A percentile compares a stretch with the other conserved stretches of the same genome.
These are phyloP conservation scores for Cenopis cana DNA, from an alignment of 2,888 invertebrate species.

Conservation along the genomic window DNA sequence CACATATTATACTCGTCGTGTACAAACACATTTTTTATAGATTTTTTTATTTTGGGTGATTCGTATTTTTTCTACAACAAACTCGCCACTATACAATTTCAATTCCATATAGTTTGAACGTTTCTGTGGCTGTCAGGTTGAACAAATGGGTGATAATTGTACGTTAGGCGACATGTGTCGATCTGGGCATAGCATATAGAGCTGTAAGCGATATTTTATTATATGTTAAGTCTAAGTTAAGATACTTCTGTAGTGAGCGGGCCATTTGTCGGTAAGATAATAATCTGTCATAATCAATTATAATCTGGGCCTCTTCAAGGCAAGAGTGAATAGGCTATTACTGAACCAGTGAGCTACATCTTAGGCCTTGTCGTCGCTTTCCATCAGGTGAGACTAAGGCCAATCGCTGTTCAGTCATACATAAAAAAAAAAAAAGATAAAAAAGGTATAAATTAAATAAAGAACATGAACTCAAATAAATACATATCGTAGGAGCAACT, in stretches of 20 bases:
- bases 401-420: too few relatives aligned
- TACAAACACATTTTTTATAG: neutral
- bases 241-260: constrained; percentile 41
- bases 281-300: too few relatives aligned
- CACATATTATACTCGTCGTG: neutral
- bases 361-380: too few relatives aligned
- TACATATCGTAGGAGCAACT: too few relatives aligned
- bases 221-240: constrained; percentile 45
- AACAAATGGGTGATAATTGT: constrained; percentile 11
- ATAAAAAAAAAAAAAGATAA: too few relatives aligned
- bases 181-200: constrained; percentile 71
- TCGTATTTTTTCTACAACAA: constrained; percentile 9
- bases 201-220: constrained; percentile 3
- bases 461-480: neutral
- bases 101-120: neutral
- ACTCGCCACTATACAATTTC: neutral
- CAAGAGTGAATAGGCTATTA: too few relatives aligned
- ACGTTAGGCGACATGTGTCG: constrained; percentile 48
- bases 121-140: neutral
- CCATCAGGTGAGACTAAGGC: too few relatives aligned
- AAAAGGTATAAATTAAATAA: too few relatives aligned
- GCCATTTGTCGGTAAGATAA: constrained; percentile 34
- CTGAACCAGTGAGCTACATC: too few relatives aligned
- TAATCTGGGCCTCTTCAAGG: too few relatives aligned
- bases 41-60: neutral